These are phyloP conservation scores for Cheiracanthium punctorium DNA, from an alignment of 2,888 invertebrate species.

Conservation along the genomic window DNA sequence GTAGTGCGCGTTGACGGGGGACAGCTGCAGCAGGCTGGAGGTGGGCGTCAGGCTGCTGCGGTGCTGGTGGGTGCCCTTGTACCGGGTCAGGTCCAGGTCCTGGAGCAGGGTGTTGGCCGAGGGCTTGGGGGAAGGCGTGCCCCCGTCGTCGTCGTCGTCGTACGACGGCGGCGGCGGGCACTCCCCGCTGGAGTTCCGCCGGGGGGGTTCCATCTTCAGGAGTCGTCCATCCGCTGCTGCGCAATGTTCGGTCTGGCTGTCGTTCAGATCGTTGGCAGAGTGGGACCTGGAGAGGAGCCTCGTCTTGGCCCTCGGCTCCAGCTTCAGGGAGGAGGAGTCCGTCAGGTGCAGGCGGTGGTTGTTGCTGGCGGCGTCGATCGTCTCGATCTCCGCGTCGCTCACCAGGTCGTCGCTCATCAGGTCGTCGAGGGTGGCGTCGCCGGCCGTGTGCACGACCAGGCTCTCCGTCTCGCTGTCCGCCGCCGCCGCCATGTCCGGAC, in stretches of 20 bases:
- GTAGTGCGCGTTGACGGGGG: constrained; percentile 34
- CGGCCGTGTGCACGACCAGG: constrained; percentile 33
- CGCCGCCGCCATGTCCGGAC: constrained; percentile 2
- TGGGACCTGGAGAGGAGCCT: constrained; percentile 56
- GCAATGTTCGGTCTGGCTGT: neutral
- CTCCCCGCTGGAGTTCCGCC: constrained; percentile 64
- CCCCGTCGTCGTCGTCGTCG: neutral
- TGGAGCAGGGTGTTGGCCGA: constrained; percentile 24
- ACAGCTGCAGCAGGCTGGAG: constrained; percentile 21
- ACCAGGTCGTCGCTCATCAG: constrained; percentile 46
- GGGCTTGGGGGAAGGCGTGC: neutral
- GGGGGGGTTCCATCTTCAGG: constrained; percentile 32
- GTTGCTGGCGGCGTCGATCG: neutral
- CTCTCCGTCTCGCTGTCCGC: constrained; percentile 54
- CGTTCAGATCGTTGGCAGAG: constrained; percentile 46
- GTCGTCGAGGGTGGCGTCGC: constrained; percentile 43
- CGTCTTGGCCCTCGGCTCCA: constrained; percentile 37
- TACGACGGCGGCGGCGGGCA: constrained; percentile 2
- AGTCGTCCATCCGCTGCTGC: too few relatives aligned
- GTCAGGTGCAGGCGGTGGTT: too few relatives aligned
- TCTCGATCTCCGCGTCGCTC: constrained; percentile 44
- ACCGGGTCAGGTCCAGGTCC: constrained; percentile 41
- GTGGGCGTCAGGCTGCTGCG: constrained; percentile 31
- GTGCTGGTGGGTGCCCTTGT: constrained; percentile 20
- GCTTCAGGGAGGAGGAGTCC: neutral